Percentiles rank a stretch among this genome's conserved stretches.
These are phyloP conservation scores for Microctonus aethiopoides DNA, from an alignment of 2,888 invertebrate genomes.

Conservation along the genomic window DNA sequence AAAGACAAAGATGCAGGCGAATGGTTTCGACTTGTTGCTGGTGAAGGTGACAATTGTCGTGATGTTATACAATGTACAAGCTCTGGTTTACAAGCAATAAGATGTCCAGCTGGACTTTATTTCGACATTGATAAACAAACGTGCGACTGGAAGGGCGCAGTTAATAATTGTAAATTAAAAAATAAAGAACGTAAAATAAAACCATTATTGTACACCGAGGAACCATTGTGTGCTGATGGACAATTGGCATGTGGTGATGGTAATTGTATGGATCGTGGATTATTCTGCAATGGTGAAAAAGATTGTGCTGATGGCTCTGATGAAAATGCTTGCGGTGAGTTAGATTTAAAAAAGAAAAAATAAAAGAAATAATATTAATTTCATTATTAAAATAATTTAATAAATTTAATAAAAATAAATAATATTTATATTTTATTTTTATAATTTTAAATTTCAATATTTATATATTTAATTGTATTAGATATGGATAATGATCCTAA, in stretches of 20 bases:
- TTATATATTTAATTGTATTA: slow-evolving; percentile 59
- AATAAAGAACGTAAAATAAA: slow-evolving; percentile 90
- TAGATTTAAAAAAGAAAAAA: not conserved
- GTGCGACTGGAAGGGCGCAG: slow-evolving; percentile 93
- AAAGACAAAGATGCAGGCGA: slow-evolving; percentile 95
- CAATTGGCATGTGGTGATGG: slow-evolving; percentile 89
- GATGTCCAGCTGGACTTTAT: slow-evolving; percentile 91
- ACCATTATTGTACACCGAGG: slow-evolving; percentile 88
- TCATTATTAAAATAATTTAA: not conserved
- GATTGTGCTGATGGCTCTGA: slow-evolving; percentile 91
- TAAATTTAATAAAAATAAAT: not conserved
- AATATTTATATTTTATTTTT: not conserved
- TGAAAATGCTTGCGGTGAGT: slow-evolving; percentile 90
- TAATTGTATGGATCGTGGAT: slow-evolving; percentile 86
- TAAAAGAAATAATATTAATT: not conserved
- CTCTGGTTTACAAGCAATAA: slow-evolving; percentile 91
- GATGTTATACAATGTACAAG: slow-evolving; percentile 96
- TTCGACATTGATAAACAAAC: slow-evolving; percentile 96
- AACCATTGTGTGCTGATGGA: slow-evolving; percentile 89
- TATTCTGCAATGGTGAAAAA: slow-evolving; percentile 93
- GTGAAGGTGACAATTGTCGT: slow-evolving; percentile 92
- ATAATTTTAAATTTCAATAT: slow-evolving; percentile 6
- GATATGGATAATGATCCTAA: slow-evolving; percentile 95
- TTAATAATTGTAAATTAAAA: slow-evolving; percentile 92
- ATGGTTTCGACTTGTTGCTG: slow-evolving; percentile 91